These are phyloP conservation scores for Proctacanthus coquilletti DNA, from an alignment of 1,140 invertebrate species.

Conservation along the genomic window DNA sequence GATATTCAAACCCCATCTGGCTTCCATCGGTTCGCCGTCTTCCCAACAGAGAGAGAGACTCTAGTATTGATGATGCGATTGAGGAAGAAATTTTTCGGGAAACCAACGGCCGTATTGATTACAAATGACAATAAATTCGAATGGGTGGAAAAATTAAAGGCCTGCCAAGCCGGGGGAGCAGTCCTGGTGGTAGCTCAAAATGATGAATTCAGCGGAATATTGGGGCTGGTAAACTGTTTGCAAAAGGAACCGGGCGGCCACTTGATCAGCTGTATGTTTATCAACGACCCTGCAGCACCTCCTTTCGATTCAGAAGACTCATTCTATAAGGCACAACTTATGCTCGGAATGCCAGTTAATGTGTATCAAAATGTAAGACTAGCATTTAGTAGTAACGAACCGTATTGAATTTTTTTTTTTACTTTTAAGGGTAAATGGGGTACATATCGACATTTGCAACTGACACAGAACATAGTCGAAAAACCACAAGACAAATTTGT, in stretches of 20 bases:
- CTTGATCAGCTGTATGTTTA: slow-evolving; percentile 41
- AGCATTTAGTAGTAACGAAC: slow-evolving; percentile 53
- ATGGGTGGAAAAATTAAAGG: slow-evolving; percentile 39
- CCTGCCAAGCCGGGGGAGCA: slow-evolving; percentile 30
- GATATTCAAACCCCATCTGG: slow-evolving; percentile 11
- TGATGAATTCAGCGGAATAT: slow-evolving; percentile 53
- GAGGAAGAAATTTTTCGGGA: slow-evolving; percentile 11
- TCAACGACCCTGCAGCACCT: slow-evolving; percentile 47
- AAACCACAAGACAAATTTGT: slow-evolving; percentile 38
- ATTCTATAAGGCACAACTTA: slow-evolving; percentile 46
- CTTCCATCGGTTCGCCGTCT: slow-evolving; percentile 17
- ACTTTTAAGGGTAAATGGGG: slow-evolving; percentile 57
- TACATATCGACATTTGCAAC: slow-evolving; percentile 52
- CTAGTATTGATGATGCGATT: slow-evolving; percentile 26
- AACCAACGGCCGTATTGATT: slow-evolving; percentile 19
- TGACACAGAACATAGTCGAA: slow-evolving; percentile 30
- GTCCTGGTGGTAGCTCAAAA: slow-evolving; percentile 40
- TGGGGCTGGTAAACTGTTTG: slow-evolving; percentile 70
- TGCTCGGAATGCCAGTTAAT: slow-evolving; percentile 68
- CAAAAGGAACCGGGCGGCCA: slow-evolving; percentile 51
- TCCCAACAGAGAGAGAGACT: slow-evolving; percentile 17
- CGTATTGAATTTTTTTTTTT: slow-evolving; percentile 33
- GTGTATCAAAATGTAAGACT: slow-evolving; percentile 48
- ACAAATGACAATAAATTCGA: slow-evolving; percentile 27
- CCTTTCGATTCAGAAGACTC: slow-evolving; percentile 43